Base-by-base conservation (phyloP, 2,888 invertebrate species). In the Sarcophaga caerulescens region DNA sequence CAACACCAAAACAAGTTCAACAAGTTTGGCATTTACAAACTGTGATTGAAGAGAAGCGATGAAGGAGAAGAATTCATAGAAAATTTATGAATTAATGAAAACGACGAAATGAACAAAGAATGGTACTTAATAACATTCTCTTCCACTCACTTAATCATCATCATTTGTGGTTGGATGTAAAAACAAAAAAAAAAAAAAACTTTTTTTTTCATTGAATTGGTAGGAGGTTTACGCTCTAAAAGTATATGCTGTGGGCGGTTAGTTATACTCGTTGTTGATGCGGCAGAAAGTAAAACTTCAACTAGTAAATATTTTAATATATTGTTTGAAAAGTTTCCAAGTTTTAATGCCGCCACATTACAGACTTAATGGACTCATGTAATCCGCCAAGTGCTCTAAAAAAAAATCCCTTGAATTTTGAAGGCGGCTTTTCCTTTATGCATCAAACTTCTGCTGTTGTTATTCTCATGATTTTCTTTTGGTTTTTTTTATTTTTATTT, bases 331-430 rank as follows among this genome's bases (percentile, higher is more conserved):
- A 75, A 73, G 60, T 45, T 12, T 14, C 4, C 17, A 4, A 52
- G 12, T 14, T 17, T 52, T 17, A 52, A 52, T 14, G 12, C 79
- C 71, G 63, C 59, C 17, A 17, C 80, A 68, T 69, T 68, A 62
- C 17, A 44, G 17, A 63, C 21, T 57, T 75, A 69, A 81, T 81
- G 62, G 75, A 69, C 62, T 69, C 35, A 62, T 75, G 52, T 52
- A 52, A 52, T 52, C 1, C 52, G 12, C 12, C 52, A 52, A 12
- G 17, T 14, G 5, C 12, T 52, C 17, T 17, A 17, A 52, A 52
- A 52, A 52, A 17, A 52, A 17, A 52, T 14, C 12, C 14, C 12
- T 52, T 14, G 52, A 17, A 52, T 4, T 17, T 52, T 14, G 52
- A 52, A 52, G 52, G 52, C 52, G 52, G 52, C 17, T 52, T 52